Base-by-base conservation (phyloP, 2,888 invertebrate genomes). In the Catocala nupta region DNA sequence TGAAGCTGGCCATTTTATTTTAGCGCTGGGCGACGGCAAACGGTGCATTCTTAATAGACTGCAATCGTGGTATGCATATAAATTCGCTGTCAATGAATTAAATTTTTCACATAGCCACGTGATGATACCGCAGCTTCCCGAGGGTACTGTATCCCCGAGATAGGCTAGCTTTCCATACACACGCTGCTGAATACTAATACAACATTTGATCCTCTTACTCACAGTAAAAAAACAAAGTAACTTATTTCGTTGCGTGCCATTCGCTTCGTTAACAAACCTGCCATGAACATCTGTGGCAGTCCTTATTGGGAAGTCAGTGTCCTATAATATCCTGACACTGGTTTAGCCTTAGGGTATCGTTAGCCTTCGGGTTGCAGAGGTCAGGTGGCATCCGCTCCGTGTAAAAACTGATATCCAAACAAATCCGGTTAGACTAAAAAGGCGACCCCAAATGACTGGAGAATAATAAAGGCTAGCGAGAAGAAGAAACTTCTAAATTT, bases 31-130 rank as follows among this genome's bases (percentile, higher is more conserved):
- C 63, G 79, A 80, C 83, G 84, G 81, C 75, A 70, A 78, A 84
- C 77, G 82, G 84, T 89, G 91, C 90, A 90, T 90, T 89, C 86
- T 84, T 89, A 89, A 89, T 90, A 87, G 83, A 89, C 80, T 89
- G 86, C 90, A 88, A 83, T 70, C 83, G 83, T 77, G 90, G 89
- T 84, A 90, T 91, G 91, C 91, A 91, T 91, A 91, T 86, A 88
- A 91, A 90, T 89, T 83, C 79, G 75, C 78, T 71, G 72, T 83
- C 83, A 81, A 86, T 86, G 88, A 90, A 91, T 90, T 89, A 89
- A 88, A 89, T 90, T 90, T 90, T 89, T 88, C 86, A 82, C 86
- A 89, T 89, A 83, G 83, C 81, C 80, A 81, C 83, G 84, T 84
- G 71, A 71, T 69, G 75, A 77, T 80, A 80, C 71, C 75, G 75